Evolutionary conservation across 2,888 invertebrate species (phyloP).

Genomic region (Aleiodes alternator): DNA sequence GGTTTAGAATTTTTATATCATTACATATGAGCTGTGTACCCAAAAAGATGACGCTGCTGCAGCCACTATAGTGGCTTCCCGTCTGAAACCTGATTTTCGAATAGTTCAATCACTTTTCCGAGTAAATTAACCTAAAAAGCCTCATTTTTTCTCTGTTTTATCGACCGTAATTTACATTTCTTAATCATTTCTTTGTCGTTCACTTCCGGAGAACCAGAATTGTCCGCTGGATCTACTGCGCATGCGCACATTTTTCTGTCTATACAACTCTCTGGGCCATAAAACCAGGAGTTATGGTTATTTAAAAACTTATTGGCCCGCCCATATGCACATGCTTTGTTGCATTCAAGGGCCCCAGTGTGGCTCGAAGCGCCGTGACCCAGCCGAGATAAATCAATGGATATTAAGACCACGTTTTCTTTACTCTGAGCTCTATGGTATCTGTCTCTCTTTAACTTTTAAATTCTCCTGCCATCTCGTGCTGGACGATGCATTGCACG

Average conservation of each 20-base stretch:
- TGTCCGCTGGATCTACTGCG: neutral
- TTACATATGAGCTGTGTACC: too few species aligned
- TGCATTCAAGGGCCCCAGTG: slow-evolving; percentile 52
- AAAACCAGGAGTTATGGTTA: slow-evolving; percentile 74
- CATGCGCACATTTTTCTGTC: slow-evolving; percentile 51
- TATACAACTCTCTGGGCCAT: slow-evolving; percentile 63
- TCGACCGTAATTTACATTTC: slow-evolving; percentile 22
- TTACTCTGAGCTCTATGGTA: slow-evolving; percentile 16
- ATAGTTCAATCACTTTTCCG: too few species aligned
- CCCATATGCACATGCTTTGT: slow-evolving; percentile 67
- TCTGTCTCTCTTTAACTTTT: slow-evolving; percentile 34
- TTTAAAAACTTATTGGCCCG: slow-evolving; percentile 75
- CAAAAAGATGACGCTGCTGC: too few species aligned
- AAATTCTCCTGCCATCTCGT: slow-evolving; percentile 39
- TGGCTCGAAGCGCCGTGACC: slow-evolving; percentile 70
- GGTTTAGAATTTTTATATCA: too few species aligned
- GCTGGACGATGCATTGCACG: slow-evolving; percentile 65
- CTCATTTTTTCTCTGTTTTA: slow-evolving; percentile 37
- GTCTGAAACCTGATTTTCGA: neutral
- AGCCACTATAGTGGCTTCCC: too few species aligned
- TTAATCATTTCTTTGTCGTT: too few species aligned
- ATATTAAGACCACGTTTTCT: slow-evolving; percentile 69
- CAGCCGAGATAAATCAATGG: slow-evolving; percentile 73
- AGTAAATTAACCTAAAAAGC: too few species aligned
- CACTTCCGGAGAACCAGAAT: too few species aligned